Conservation (phyloP, 2,113 vertebrate species). For the Pelvicachromis taeniatus region DNA sequence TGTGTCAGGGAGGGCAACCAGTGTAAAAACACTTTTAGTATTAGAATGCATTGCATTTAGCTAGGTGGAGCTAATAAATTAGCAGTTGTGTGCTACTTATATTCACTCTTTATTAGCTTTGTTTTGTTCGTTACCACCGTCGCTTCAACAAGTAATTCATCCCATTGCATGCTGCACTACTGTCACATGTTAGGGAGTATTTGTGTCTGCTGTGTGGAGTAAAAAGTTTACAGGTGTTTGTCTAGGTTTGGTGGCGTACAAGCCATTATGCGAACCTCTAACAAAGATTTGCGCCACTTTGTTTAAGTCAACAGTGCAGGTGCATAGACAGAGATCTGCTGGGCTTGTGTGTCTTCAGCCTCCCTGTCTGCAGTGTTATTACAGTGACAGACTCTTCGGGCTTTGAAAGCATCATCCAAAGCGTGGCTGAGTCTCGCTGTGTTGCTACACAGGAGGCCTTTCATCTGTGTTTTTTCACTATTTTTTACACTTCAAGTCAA, state of each 20-base stretch:
- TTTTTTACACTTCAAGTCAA: neutral
- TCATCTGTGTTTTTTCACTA: neutral
- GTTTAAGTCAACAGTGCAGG: neutral
- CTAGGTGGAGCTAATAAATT: neutral
- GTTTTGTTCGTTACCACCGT: neutral
- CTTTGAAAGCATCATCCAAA: neutral
- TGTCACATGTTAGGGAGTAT: neutral
- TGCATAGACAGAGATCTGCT: neutral
- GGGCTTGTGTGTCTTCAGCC: neutral
- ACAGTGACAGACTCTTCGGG: neutral
- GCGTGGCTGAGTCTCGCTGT: neutral
- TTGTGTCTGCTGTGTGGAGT: neutral
- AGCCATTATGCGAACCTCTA: neutral
- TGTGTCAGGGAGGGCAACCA: neutral
- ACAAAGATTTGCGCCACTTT: neutral
- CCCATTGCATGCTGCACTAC: neutral
- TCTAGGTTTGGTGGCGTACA: too few relatives aligned
- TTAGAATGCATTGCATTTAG: neutral
- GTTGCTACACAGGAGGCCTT: neutral
- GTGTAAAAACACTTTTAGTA: neutral
- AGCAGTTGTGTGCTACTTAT: neutral
- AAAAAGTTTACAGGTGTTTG: too few relatives aligned
- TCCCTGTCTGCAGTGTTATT: accelerated
- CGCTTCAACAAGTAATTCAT: neutral
- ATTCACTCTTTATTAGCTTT: neutral